These are phyloP conservation scores for Harpagifer antarcticus DNA, from an alignment of 2,797 vertebrate genomes.

Conservation along the genomic window DNA sequence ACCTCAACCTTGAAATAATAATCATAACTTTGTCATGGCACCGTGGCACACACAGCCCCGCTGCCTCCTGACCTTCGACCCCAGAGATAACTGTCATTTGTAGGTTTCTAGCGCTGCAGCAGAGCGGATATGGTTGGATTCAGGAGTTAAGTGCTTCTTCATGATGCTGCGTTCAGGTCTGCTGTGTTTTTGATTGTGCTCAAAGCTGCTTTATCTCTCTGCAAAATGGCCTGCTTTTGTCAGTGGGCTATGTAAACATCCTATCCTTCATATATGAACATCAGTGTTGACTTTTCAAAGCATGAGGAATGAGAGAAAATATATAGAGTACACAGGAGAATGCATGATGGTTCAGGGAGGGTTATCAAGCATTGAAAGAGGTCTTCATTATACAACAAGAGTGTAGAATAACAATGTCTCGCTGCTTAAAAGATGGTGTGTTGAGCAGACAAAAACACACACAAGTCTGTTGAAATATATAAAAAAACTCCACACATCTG, in stretches of 20 bases:
- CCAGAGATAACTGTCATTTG: conserved; percentile 67
- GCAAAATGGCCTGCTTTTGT: conserved; percentile 59
- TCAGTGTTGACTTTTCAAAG: conserved; percentile 69
- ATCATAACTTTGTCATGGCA: conserved; percentile 67
- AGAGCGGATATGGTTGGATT: conserved; percentile 54
- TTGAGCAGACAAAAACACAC: neutral
- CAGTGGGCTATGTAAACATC: conserved; percentile 71
- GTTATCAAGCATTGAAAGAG: conserved; percentile 16
- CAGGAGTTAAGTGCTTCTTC: conserved; percentile 66
- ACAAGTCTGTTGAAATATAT: conserved; percentile 20
- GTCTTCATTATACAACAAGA: neutral
- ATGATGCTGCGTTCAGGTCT: conserved; percentile 40
- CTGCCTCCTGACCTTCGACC: conserved; percentile 35
- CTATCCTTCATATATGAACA: conserved; percentile 46
- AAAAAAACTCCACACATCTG: conserved; percentile 34
- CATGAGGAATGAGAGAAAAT: conserved; percentile 43
- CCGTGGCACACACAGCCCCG: conserved; percentile 54
- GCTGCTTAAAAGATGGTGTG: neutral
- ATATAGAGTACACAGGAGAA: conserved; percentile 31
- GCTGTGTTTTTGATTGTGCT: conserved; percentile 72
- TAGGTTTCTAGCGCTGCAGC: conserved; percentile 35
- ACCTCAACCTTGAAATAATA: conserved; percentile 78
- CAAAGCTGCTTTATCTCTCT: conserved; percentile 69
- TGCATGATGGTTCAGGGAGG: conserved; percentile 13
- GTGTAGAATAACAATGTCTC: neutral